phyloP scores from a whole-genome alignment of 2,113 vertebrate species.

The Mobula hypostoma region DNA sequence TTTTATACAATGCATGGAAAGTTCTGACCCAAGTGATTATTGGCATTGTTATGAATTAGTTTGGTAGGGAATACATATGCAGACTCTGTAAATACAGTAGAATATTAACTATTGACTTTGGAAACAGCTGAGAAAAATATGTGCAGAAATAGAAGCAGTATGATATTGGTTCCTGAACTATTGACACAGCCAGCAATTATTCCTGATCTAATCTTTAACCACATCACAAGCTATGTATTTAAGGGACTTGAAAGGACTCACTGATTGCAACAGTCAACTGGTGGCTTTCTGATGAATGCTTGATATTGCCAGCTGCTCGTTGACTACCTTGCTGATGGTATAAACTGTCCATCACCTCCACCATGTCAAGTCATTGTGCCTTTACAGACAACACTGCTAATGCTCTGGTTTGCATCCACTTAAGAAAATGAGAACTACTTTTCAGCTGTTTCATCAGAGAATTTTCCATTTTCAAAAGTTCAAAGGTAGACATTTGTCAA shows the following conservation, averaged over 20 bases:
- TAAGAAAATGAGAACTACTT: too few species aligned
- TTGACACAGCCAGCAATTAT: neutral
- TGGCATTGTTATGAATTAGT: neutral
- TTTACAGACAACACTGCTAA: neutral
- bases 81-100: neutral
- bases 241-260: neutral
- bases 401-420: too few species aligned
- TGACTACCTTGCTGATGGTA: neutral
- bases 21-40: conserved; percentile 10
- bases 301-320: neutral
- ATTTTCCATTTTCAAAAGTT: too few species aligned
- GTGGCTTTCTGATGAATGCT: neutral
- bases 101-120: conserved; percentile 1
- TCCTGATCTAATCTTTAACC: neutral
- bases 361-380: neutral
- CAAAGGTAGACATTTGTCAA: too few species aligned
- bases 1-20: neutral
- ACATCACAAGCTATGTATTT: neutral
- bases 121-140: neutral
- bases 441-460: too few species aligned
- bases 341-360: neutral
- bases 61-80: neutral
- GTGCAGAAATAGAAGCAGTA: neutral
- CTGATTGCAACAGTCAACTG: neutral
- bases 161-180: neutral